Evolutionary conservation across 64 coral and sea anemone species (phyloP), one percentile per base, ranked within the genome.

Genomic region (Stylophora pistillata): DNA sequence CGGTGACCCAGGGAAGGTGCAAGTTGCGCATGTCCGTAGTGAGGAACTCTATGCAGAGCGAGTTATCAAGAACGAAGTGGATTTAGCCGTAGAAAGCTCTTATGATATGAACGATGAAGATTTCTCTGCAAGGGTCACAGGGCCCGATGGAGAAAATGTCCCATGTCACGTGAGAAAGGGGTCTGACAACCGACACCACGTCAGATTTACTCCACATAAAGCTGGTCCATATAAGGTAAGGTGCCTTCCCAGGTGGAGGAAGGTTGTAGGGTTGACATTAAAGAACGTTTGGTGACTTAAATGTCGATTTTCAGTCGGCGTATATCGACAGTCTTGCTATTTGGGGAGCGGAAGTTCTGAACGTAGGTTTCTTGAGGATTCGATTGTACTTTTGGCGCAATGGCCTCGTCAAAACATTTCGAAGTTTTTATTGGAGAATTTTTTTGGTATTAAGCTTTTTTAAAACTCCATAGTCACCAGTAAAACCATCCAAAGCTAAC

Each of bases 61-160:
- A 27, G 70, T 96, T 0, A 93, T 89, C 79, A 92, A 89, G 21
- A 96, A 73, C 59, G 95, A 96, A 70, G 95, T 96, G 25, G 95
- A 96, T 75, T 71, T 96, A 15, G 88, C 95, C 17, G 81, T 96
- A 58, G 95, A 96, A 53, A 93, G 74, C n/a, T 53, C 95, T 16
- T 73, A 65, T 55, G 91, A 90, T 27, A 90, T 87, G 76, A 88
- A 93, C 53, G 82, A 83, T 10, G 56, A 91, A 27, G 63, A 73
- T 14, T 86, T 96, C 58, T 90, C 84, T 54, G 94, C 94, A 29
- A 93, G 61, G 12, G 87, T 96, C 5, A 81, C 87, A n/a, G 83
- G 79, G 11, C 94, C 94, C 59, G 91, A 93, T 54, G 91, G 85
- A 13, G 86, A 91, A 53, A 81, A 93, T 61, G 73, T 88, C 12